phyloP scores from a whole-genome alignment of 2,888 invertebrate genomes.

The Drosophila anomalata region DNA sequence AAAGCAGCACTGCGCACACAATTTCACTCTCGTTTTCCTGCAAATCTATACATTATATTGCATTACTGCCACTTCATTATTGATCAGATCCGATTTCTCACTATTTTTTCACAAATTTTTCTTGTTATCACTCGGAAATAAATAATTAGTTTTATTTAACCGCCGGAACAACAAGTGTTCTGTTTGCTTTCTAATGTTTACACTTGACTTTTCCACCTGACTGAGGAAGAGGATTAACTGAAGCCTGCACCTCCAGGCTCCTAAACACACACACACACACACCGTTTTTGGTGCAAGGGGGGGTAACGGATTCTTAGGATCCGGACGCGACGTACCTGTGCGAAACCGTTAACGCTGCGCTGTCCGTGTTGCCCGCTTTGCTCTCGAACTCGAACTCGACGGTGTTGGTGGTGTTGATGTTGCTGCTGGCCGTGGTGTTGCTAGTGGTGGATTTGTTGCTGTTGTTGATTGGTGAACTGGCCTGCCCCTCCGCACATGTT shows the following conservation, averaged over 20 bases:
- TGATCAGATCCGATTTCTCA: not conserved
- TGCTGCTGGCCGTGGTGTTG: slow-evolving; percentile 19
- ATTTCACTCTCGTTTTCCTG: slow-evolving; percentile 18
- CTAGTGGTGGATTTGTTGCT: slow-evolving; percentile 32
- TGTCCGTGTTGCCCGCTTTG: slow-evolving; percentile 83
- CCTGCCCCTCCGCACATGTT: slow-evolving; percentile 61
- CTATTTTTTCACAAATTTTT: not conserved
- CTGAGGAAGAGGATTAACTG: not conserved
- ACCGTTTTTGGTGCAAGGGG: not conserved
- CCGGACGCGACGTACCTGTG: slow-evolving; percentile 77
- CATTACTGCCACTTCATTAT: not conserved
- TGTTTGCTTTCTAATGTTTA: not conserved
- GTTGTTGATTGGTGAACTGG: slow-evolving; percentile 49
- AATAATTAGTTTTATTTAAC: not conserved
- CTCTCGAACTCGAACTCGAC: slow-evolving; percentile 78
- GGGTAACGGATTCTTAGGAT: slow-evolving; percentile 45
- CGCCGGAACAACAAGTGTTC: slow-evolving; percentile 30
- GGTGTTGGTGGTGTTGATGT: slow-evolving; percentile 36
- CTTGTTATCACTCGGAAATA: not conserved
- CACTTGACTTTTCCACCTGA: not conserved
- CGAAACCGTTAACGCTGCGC: slow-evolving; percentile 74
- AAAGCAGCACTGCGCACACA: slow-evolving; percentile 33
- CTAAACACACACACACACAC: not conserved
- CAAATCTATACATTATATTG: slow-evolving; percentile 9
- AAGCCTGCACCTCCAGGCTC: not conserved